These are phyloP conservation scores for Spicauda simplicius DNA, from an alignment of 2,888 invertebrate species.

Conservation along the genomic window DNA sequence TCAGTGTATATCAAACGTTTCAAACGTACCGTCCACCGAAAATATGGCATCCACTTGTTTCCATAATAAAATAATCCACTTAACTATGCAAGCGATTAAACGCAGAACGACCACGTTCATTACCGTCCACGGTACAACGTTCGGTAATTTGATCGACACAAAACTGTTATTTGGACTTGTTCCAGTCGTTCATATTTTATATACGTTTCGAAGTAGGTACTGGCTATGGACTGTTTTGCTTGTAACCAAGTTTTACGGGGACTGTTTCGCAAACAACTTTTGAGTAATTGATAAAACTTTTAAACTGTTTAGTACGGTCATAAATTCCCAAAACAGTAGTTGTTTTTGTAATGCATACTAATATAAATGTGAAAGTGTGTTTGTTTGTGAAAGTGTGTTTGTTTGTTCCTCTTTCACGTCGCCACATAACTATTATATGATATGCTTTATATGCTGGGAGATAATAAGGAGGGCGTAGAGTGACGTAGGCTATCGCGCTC, in stretches of 20 bases:
- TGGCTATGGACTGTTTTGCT: constrained; percentile 4
- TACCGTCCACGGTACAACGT: constrained; percentile 51
- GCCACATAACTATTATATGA: too few relatives aligned
- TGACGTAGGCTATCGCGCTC: too few relatives aligned
- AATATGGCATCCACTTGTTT: constrained; percentile 46
- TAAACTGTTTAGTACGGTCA: too few relatives aligned
- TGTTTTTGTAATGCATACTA: too few relatives aligned
- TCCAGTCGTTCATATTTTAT: constrained; percentile 20
- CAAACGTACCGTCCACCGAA: constrained; percentile 13
- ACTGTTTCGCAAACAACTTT: too few relatives aligned
- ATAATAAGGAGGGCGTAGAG: too few relatives aligned
- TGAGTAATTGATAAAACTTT: too few relatives aligned
- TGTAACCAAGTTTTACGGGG: neutral
- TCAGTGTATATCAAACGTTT: constrained; percentile 51
- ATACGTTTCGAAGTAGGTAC: neutral
- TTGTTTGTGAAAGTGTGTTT: too few relatives aligned
- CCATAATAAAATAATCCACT: constrained; percentile 64
- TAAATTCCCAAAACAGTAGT: too few relatives aligned
- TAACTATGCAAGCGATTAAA: constrained; percentile 78
- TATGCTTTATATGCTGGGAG: too few relatives aligned
- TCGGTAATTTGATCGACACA: constrained; percentile 69
- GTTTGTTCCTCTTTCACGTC: too few relatives aligned
- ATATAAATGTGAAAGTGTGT: too few relatives aligned
- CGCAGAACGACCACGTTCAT: constrained; percentile 57
- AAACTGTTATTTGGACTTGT: constrained; percentile 58